Evolutionary conservation across 2,888 invertebrate genomes (phyloP), one percentile per base, ranked within the genome.

Genomic region (Tenthredo livida): DNA sequence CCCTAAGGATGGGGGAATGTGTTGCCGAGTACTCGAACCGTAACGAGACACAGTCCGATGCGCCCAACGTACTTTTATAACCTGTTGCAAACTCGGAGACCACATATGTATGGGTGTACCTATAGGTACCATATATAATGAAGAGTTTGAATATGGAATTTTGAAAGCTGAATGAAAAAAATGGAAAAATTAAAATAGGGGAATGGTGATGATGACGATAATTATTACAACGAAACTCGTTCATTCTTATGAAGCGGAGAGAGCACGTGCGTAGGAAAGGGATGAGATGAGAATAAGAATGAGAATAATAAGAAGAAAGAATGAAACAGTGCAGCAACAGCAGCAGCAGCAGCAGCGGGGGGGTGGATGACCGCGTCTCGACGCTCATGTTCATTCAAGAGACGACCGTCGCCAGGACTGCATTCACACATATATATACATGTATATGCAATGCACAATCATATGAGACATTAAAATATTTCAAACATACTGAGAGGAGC

Each of bases 311-410:
- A 54, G 17, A 33, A 77, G 54, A 54, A 3, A 54, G 21, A 40
- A 37, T 61, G 37, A 61, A 80, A 80, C 73, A 37, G 78, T 37
- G 58, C 33, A 50, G 25, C 15, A 25, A 50, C 12, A 47, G 21
- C 12, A 33, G 54, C 33, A 29, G n/a, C 2, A 50, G 21, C 12
- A 25, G 75, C 12, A 29, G 25, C 17, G 17, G 58, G 78, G 37
- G 78, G 78, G 80, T 80, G 80, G 80, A 80, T 80, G 80, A 80
- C 80, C 80, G 80, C 33, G 50, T 40, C 58, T 58, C 58, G 61
- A 50, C 5, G 33, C 80, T 80, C 80, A 58, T 58, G 80, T 80
- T 80, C 80, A 80, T 80, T 80, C 80, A 80, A 58, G 80, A 80
- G 80, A 80, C 40, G 80, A 21, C 37, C 58, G 80, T 80, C 58